A percentile compares a stretch with the other conserved stretches of the same genome.
These are phyloP conservation scores for Bombus vancouverensis DNA, from an alignment of 1,140 invertebrate species.

Conservation along the genomic window DNA sequence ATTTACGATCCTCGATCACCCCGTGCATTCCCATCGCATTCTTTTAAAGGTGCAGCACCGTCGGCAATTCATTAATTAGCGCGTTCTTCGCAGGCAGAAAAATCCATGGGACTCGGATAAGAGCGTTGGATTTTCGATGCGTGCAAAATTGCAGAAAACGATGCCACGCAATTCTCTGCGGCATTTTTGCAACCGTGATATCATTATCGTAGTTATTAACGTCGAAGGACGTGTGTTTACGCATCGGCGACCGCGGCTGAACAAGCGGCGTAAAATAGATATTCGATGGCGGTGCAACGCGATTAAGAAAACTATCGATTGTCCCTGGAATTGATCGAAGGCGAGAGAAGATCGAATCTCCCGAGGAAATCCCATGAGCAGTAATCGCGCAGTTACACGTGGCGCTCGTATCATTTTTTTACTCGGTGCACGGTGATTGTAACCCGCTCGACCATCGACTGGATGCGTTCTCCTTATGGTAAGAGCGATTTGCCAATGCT, in stretches of 20 bases:
- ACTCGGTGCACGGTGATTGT: conserved; percentile 21
- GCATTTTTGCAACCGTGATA: conserved; percentile 41
- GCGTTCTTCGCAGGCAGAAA: not conserved
- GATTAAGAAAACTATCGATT: conserved; percentile 59
- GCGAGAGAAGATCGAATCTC: conserved; percentile 58
- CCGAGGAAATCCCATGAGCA: conserved; percentile 47
- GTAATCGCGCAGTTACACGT: conserved; percentile 36
- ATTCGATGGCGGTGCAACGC: conserved; percentile 11
- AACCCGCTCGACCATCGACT: conserved; percentile 29
- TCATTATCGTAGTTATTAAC: conserved; percentile 50
- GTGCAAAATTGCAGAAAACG: conserved; percentile 19
- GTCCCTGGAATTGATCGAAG: conserved; percentile 60
- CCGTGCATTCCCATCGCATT: not conserved
- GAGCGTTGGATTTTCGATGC: not conserved
- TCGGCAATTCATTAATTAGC: conserved; percentile 10
- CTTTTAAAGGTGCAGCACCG: not conserved
- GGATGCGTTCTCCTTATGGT: conserved; percentile 48
- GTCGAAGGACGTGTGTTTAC: conserved; percentile 66
- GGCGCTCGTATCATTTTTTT: not conserved
- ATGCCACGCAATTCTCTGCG: conserved; percentile 31
- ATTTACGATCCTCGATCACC: not conserved
- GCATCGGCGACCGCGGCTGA: conserved; percentile 55
- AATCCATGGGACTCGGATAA: not conserved
- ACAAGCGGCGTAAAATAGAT: conserved; percentile 40
- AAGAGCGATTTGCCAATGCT: conserved; percentile 28